phyloP scores from a whole-genome alignment of 2,113 vertebrate genomes.

The Ivindomyrus marchei region DNA sequence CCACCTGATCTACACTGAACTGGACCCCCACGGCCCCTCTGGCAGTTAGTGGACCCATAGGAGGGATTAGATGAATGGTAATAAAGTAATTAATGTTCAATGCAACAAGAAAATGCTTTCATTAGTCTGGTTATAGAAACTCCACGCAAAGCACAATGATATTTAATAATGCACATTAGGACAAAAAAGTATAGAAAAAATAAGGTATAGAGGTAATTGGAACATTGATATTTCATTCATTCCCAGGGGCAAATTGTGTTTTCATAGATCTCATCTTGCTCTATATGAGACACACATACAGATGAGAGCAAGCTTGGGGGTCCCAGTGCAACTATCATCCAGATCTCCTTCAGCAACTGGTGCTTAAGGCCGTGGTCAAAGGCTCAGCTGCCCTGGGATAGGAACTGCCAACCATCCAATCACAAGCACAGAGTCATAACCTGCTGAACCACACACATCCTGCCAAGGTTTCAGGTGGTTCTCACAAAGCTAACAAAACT shows the following conservation, averaged over 20 bases:
- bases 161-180: background rate
- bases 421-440: background rate
- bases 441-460: background rate
- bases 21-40: background rate
- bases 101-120: background rate
- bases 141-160: background rate
- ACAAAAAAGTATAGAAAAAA: background rate
- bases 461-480: background rate
- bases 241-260: background rate
- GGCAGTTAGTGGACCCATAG: background rate
- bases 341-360: background rate
- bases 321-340: background rate
- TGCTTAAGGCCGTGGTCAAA: background rate
- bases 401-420: too few species aligned
- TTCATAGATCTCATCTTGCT: background rate
- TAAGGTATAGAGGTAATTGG: background rate
- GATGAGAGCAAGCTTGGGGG: background rate
- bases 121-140: background rate
- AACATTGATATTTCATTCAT: background rate
- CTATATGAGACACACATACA: background rate
- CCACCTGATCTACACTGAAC: background rate
- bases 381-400: background rate
- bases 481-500: background rate
- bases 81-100: background rate
- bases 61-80: background rate